These are phyloP conservation scores for Bostrychus sinensis DNA, from an alignment of 2,113 vertebrate species.

Conservation along the genomic window DNA sequence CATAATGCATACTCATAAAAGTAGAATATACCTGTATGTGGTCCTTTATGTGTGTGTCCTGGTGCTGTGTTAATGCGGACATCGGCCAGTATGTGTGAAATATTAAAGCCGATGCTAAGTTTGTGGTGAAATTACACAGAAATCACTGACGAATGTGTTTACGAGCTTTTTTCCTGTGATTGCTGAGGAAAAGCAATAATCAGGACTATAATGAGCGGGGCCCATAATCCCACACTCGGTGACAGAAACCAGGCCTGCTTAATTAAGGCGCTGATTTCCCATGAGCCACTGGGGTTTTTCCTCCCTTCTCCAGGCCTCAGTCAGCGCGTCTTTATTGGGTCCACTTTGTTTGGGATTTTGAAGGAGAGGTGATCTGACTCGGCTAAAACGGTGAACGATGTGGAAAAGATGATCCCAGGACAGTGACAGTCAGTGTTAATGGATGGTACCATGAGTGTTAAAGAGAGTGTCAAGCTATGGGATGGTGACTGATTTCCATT, in stretches of 20 bases:
- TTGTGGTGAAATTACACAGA: slow-evolving; percentile 57
- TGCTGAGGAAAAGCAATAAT: slow-evolving; percentile 72
- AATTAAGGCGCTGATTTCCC: slow-evolving; percentile 78
- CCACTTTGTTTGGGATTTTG: slow-evolving; percentile 40
- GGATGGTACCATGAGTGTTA: no score
- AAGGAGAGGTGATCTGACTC: slow-evolving; percentile 29
- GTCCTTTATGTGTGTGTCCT: no score
- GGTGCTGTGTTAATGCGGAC: no score
- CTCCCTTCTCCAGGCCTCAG: slow-evolving; percentile 32
- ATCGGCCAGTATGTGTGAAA: slow-evolving; percentile 11
- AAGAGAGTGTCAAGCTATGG: no score
- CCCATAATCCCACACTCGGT: slow-evolving; percentile 65
- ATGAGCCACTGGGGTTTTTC: slow-evolving; percentile 55
- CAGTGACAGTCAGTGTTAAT: not conserved
- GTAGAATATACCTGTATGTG: no score
- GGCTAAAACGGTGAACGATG: not conserved
- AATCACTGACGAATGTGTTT: slow-evolving; percentile 69
- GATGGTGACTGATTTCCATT: no score
- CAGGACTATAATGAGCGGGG: slow-evolving; percentile 65
- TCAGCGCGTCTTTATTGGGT: slow-evolving; percentile 44
- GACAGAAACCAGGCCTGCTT: slow-evolving; percentile 71
- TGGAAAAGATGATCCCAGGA: not conserved
- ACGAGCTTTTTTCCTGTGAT: slow-evolving; percentile 58
- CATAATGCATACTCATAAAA: no score
- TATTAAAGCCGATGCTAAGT: slow-evolving; percentile 43